Conservation (phyloP, 2,113 vertebrate genomes). For the Crypturellus undulatus region DNA sequence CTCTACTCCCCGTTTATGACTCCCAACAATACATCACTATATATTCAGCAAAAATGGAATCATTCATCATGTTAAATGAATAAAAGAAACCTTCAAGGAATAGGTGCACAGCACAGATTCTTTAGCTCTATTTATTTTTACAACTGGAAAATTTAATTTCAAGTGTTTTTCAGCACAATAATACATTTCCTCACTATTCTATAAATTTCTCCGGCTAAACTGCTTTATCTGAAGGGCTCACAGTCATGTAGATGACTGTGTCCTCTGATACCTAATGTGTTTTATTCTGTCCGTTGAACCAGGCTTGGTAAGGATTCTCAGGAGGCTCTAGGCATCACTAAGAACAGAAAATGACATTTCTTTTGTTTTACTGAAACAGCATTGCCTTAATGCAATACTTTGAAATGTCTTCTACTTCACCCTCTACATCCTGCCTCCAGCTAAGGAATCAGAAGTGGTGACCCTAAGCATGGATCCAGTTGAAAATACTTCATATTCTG, state of each 20-base stretch:
- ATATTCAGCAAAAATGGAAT: not conserved
- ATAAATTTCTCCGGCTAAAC: not conserved
- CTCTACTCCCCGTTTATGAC: too few relatives aligned
- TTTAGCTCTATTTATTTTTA: not conserved
- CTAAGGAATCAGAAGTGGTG: not conserved
- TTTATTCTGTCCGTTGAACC: not conserved
- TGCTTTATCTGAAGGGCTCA: not conserved
- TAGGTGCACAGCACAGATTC: not conserved
- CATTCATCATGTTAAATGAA: not conserved
- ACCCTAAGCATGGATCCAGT: not conserved
- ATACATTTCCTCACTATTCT: not conserved
- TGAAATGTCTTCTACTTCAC: not conserved
- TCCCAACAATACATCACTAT: not conserved
- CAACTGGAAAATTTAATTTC: not conserved
- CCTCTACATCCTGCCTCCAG: fast-evolving
- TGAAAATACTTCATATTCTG: not conserved
- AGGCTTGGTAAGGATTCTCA: not conserved
- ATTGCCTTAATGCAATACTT: not conserved
- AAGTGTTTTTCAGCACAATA: not conserved
- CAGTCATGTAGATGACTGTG: not conserved
- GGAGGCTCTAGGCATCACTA: not conserved
- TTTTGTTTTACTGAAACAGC: not conserved
- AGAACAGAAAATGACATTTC: not conserved
- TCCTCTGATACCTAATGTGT: not conserved
- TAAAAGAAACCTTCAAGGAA: not conserved